These are phyloP conservation scores for Meliscaeva auricollis DNA, from an alignment of 2,888 invertebrate species.

Conservation along the genomic window DNA sequence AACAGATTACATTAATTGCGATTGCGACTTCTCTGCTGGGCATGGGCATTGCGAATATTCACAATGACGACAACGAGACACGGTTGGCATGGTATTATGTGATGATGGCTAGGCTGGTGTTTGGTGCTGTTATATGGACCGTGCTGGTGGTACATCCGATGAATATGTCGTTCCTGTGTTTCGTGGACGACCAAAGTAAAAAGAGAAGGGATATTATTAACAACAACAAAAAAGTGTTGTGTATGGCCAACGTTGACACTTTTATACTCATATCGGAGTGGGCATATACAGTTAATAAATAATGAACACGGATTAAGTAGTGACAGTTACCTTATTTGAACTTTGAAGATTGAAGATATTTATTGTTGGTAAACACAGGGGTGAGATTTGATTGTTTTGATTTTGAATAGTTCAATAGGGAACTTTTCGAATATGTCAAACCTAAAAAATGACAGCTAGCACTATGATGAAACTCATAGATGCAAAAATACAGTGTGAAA, in stretches of 20 bases:
- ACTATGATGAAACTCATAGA: no score
- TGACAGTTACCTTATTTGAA: no score
- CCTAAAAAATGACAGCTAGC: no score
- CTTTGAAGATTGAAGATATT: no score
- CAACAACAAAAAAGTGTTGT: background rate
- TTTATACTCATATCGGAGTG: slow-evolving; percentile 9
- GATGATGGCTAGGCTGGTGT: slow-evolving; percentile 17
- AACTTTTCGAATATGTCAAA: no score
- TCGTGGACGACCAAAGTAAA: slow-evolving; percentile 35
- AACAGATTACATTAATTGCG: slow-evolving; percentile 75
- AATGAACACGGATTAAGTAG: no score
- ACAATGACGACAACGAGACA: slow-evolving; percentile 31
- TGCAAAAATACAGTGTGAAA: no score
- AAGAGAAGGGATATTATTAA: slow-evolving; percentile 14
- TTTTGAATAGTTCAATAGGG: no score
- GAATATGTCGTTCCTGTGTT: slow-evolving; percentile 52
- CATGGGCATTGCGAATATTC: slow-evolving; percentile 73
- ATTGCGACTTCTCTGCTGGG: slow-evolving; percentile 71
- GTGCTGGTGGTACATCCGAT: slow-evolving; percentile 57
- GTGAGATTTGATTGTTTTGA: no score
- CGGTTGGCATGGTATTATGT: background rate
- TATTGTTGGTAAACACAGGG: no score
- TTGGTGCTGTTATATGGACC: slow-evolving; percentile 28
- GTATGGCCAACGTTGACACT: slow-evolving; percentile 40
- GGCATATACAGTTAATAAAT: background rate